Base-by-base conservation (phyloP, 2,888 invertebrate species). In the Pyrrhosoma nymphula region DNA sequence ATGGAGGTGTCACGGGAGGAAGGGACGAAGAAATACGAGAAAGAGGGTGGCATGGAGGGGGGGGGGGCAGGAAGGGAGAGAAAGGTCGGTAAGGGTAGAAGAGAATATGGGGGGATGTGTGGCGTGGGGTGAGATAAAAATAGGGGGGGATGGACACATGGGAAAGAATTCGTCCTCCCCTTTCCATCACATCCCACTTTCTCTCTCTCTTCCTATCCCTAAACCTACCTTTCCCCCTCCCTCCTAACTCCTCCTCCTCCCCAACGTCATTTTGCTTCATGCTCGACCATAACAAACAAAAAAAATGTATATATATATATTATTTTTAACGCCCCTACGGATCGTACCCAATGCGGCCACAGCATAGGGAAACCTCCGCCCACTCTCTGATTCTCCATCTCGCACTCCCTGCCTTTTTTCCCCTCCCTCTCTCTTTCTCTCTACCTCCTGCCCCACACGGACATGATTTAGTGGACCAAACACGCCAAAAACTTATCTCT, bases 401-500 rank as follows among this genome's bases (percentile, higher is more conserved):
- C 60, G 6, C 16, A 60, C 20, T 60, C n/a, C 56, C 89, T 56
- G 55, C 47, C 35, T 60, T 60, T 20, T 60, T 60, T 60, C 20
- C 56, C n/a, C 90, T 56, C 56, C 56, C 69, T 26, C 26, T 26
- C 69, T 69, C 69, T 20, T n/a, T 35, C 60, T 16, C 60, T 63
- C 90, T 63, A 39, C 63, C 39, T 18, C 63, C 39, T 63, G 20
- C 90, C 90, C 91, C 63, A 60, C 60, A 20, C 39, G 93, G 93
- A 69, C 93, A 93, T 93, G 93, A 93, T 93, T 93, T 93, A 93
- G 93, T 69, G 93, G 69, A 35, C 63, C 93, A 93, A 93, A 93
- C 93, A 93, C 93, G 93, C 93, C 93, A 93, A 93, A 93, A 93
- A 93, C 93, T 93, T 93, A 93, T 93, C 93, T 93, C 93, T 93